Conservation (phyloP, 2,888 invertebrate genomes). For the Drosophila leonis region DNA sequence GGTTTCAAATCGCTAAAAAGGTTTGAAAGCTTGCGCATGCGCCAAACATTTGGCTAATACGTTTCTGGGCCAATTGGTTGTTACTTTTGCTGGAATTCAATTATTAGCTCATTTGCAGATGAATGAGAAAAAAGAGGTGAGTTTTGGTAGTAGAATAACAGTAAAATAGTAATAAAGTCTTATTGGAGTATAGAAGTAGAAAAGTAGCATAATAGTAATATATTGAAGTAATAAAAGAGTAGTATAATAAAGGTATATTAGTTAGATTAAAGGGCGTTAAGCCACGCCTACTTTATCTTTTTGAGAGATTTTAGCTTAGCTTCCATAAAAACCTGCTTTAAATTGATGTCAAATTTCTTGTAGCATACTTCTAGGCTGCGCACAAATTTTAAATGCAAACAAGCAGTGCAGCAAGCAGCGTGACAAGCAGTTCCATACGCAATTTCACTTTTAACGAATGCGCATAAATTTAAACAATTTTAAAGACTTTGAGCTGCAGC, state of each 20-base stretch:
- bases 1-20: conserved; percentile 79
- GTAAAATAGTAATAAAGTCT: neutral
- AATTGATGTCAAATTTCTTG: neutral
- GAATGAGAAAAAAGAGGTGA: neutral
- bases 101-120: conserved; percentile 9
- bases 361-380: conserved; percentile 20
- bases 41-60: conserved; percentile 68
- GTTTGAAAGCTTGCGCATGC: conserved; percentile 78
- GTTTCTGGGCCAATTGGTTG: conserved; percentile 37
- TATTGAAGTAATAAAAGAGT: neutral
- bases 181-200: neutral
- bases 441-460: conserved; percentile 12
- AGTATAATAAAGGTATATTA: neutral
- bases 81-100: conserved; percentile 27
- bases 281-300: neutral
- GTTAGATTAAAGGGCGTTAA: neutral
- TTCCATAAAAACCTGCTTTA: neutral
- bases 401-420: conserved; percentile 40
- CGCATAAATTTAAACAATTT: conserved; percentile 25
- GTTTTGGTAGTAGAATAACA: neutral
- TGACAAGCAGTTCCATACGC: conserved; percentile 27
- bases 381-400: accelerated
- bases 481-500: neutral
- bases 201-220: neutral
- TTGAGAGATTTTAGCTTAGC: neutral